These are phyloP conservation scores for Drosophila subpulchrella DNA, from an alignment of 1,140 invertebrate genomes.

Conservation along the genomic window DNA sequence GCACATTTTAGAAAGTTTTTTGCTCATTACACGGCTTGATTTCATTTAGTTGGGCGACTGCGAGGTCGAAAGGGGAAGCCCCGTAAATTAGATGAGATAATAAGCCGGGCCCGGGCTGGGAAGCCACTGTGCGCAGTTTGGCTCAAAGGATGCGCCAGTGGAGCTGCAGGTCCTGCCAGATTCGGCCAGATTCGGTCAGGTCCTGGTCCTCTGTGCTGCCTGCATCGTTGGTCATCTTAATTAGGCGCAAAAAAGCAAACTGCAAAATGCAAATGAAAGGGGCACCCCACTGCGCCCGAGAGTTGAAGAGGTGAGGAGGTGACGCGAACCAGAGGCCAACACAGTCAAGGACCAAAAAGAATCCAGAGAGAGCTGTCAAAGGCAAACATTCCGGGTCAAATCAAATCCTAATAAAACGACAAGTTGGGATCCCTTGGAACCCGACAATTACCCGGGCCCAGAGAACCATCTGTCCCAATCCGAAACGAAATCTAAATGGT, in stretches of 20 bases:
- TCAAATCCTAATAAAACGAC: constrained; percentile 43
- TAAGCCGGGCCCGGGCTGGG: constrained; percentile 37
- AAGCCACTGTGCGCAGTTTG: constrained; percentile 23
- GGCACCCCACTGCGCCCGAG: neutral
- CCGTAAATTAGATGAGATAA: constrained; percentile 66
- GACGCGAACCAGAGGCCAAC: neutral
- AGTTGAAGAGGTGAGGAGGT: constrained; percentile 1
- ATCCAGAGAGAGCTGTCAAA: constrained; percentile 26
- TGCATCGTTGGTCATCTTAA: constrained; percentile 53
- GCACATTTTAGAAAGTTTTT: constrained; percentile 52
- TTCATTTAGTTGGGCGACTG: constrained; percentile 45
- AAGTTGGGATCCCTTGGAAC: neutral
- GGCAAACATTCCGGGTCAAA: constrained; percentile 48
- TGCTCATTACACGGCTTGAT: constrained; percentile 67
- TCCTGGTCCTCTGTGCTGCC: constrained; percentile 10
- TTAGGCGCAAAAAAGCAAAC: constrained; percentile 52
- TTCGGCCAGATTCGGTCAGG: neutral
- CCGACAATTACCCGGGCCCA: neutral
- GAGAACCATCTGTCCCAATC: neutral
- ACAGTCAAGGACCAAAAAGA: constrained; percentile 10
- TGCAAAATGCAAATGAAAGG: constrained; percentile 61
- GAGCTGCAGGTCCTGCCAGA: constrained; percentile 1
- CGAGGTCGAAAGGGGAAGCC: constrained; percentile 4
- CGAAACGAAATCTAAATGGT: neutral
- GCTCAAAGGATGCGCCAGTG: constrained; percentile 20